Conservation (phyloP, 2,888 invertebrate species). For the Acanthosepion lycidas region DNA sequence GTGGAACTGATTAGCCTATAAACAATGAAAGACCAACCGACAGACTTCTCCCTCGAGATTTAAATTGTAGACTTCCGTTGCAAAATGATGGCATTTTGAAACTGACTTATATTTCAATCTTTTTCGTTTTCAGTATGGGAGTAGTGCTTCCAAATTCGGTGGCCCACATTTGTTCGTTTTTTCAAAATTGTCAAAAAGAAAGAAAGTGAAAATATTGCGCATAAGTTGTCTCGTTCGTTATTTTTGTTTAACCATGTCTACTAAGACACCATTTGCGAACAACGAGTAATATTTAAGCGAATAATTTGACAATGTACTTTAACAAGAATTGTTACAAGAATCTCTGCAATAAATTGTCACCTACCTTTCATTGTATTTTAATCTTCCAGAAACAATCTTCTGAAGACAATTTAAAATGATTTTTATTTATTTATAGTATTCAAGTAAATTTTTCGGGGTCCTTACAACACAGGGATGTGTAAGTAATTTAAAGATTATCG, state of each 20-base stretch:
- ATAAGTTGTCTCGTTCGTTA: not conserved
- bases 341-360: too few relatives aligned
- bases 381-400: too few relatives aligned
- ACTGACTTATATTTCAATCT: constrained; percentile 1
- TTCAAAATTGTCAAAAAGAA: not conserved
- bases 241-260: not conserved
- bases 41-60: not conserved
- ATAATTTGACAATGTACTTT: too few relatives aligned
- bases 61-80: not conserved
- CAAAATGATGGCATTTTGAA: not conserved
- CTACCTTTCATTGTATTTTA: too few relatives aligned
- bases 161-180: not conserved
- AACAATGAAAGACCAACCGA: not conserved
- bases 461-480: too few relatives aligned
- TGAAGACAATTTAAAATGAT: too few relatives aligned
- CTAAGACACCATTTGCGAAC: not conserved
- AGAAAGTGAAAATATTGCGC: not conserved
- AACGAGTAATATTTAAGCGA: too few relatives aligned
- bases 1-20: not conserved
- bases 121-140: not conserved
- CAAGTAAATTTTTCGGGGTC: too few relatives aligned
- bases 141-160: not conserved
- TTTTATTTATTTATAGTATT: too few relatives aligned
- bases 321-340: too few relatives aligned
- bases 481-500: too few relatives aligned